Conservation (phyloP, 2,888 invertebrate genomes). For the Campaea margaritaria region DNA sequence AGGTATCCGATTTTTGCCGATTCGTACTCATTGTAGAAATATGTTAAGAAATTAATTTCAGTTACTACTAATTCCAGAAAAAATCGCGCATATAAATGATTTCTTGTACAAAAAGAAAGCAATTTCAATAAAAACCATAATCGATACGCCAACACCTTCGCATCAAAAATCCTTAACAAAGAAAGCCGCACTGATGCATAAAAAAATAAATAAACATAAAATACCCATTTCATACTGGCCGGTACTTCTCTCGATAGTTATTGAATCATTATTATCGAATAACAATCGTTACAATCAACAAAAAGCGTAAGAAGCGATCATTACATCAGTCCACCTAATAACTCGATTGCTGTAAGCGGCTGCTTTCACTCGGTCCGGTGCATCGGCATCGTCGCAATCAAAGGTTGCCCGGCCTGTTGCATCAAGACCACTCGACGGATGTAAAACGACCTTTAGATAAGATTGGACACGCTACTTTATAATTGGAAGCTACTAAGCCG, state of each 20-base stretch:
- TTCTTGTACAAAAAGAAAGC: too few relatives aligned
- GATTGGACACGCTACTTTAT: slow-evolving; percentile 27
- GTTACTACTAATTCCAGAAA: too few relatives aligned
- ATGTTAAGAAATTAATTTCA: too few relatives aligned
- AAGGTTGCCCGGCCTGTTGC: slow-evolving; percentile 43
- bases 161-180: slow-evolving; percentile 17
- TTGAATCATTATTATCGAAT: slow-evolving; percentile 56
- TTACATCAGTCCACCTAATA: slow-evolving; percentile 77
- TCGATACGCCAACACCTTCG: neutral
- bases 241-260: slow-evolving; percentile 37
- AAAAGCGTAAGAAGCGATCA: slow-evolving; percentile 69
- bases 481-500: slow-evolving; percentile 10
- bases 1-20: too few relatives aligned
- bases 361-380: slow-evolving; percentile 76
- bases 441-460: slow-evolving; percentile 27
- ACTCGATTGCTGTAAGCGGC: slow-evolving; percentile 72
- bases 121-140: too few relatives aligned
- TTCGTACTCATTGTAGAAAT: too few relatives aligned
- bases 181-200: slow-evolving; percentile 18
- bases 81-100: too few relatives aligned
- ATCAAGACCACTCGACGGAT: slow-evolving; percentile 23
- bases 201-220: slow-evolving; percentile 20
- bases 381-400: slow-evolving; percentile 54
- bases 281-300: slow-evolving; percentile 59
- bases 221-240: slow-evolving; percentile 23